These are phyloP conservation scores for Deilephila porcellus DNA, from an alignment of 2,888 invertebrate genomes.

Conservation along the genomic window DNA sequence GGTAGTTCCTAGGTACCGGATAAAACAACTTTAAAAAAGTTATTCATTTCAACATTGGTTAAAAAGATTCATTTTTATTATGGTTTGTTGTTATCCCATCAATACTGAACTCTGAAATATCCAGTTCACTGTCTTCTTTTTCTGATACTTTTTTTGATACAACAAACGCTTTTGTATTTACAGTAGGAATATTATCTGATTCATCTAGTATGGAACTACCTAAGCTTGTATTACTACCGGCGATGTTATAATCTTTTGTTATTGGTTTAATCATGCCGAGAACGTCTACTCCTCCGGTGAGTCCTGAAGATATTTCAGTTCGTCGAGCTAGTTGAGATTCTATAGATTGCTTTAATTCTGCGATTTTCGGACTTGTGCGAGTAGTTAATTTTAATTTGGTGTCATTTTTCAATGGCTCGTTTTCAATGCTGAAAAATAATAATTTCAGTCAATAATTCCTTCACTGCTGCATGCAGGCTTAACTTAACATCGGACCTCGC, in stretches of 20 bases:
- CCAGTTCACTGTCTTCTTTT: constrained; percentile 77
- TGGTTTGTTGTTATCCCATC: constrained; percentile 59
- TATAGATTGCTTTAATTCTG: constrained; percentile 83
- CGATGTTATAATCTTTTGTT: constrained; percentile 59
- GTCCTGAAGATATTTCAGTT: constrained; percentile 61
- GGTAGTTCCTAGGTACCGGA: no score
- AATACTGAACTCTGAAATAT: constrained; percentile 75
- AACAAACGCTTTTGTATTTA: constrained; percentile 59
- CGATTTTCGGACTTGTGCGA: constrained; percentile 82
- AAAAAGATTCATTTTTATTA: constrained; percentile 64
- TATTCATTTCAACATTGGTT: constrained; percentile 32
- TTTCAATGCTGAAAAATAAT: constrained; percentile 70
- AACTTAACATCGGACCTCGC: no score
- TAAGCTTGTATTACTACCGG: constrained; percentile 78
- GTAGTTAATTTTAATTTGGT: constrained; percentile 75
- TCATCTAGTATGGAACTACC: constrained; percentile 80
- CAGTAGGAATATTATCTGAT: constrained; percentile 59
- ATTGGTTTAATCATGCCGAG: constrained; percentile 60
- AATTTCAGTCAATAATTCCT: neutral
- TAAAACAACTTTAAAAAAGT: no score
- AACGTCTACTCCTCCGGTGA: constrained; percentile 71
- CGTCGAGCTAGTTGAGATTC: constrained; percentile 80
- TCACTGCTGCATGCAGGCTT: no score
- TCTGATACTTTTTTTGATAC: constrained; percentile 60
- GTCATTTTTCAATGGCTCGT: constrained; percentile 66